A percentile compares a stretch with the other conserved stretches of the same genome.
Conservation (phyloP, 2,113 vertebrate species). For the Neogobius melanostomus region DNA sequence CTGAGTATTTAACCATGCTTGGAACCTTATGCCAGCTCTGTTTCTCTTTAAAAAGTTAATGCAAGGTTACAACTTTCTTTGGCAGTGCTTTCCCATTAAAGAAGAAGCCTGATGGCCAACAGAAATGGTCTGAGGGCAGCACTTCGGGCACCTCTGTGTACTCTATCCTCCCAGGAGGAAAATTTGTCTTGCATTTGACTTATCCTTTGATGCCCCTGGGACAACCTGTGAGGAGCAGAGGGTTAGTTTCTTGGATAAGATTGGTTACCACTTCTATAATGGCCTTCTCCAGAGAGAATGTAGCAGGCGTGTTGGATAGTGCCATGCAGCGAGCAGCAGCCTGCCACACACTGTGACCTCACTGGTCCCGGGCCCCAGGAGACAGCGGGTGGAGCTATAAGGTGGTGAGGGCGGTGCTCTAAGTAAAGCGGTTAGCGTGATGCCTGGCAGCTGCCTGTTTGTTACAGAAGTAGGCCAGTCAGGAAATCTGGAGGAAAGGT, state of each 20-base stretch:
- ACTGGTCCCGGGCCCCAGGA: neutral
- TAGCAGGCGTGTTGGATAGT: constrained; percentile 39
- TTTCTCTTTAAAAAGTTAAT: no score
- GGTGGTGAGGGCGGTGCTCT: constrained; percentile 42
- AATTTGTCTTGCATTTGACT: no score
- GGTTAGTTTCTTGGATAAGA: neutral
- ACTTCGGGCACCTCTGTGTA: no score
- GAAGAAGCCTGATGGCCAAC: no score
- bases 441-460: constrained; percentile 62
- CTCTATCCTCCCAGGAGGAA: no score
- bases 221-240: no score
- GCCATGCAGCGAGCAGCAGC: neutral
- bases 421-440: constrained; percentile 36
- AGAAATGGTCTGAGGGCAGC: no score
- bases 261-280: neutral
- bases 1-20: no score
- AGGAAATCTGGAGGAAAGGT: constrained; percentile 75
- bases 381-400: neutral
- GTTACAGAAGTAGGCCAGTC: constrained; percentile 67
- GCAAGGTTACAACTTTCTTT: no score
- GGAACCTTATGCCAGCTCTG: no score
- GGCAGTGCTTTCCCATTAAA: no score
- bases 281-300: constrained; percentile 9
- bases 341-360: neutral
- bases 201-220: no score